These are phyloP conservation scores for Planococcus citri DNA, from an alignment of 1,140 invertebrate species.

Conservation along the genomic window DNA sequence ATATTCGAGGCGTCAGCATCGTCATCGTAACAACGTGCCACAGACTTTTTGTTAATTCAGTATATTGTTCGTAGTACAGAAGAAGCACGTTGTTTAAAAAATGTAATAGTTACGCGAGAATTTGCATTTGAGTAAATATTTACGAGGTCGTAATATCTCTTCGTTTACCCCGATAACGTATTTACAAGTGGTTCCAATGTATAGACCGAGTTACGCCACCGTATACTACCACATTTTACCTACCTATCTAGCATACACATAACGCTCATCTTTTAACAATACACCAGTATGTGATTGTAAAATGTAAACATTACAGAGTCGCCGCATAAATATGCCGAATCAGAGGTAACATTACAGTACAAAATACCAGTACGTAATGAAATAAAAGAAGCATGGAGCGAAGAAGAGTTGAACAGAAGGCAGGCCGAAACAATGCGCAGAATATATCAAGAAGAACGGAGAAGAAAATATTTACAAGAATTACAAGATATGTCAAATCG, in stretches of 20 bases:
- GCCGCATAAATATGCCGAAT: conserved; percentile 72
- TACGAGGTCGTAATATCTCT: too few species aligned
- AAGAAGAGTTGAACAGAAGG: conserved; percentile 65
- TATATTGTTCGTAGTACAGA: too few species aligned
- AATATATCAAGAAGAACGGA: conserved; percentile 73
- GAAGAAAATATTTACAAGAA: conserved; percentile 78
- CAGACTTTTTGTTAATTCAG: too few species aligned
- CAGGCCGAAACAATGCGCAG: conserved; percentile 82
- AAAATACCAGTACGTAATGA: conserved; percentile 70
- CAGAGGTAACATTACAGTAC: conserved; percentile 88
- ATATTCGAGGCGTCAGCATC: not conserved
- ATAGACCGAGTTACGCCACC: not conserved
- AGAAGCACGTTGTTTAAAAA: not conserved
- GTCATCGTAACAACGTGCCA: not conserved
- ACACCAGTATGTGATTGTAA: not conserved
- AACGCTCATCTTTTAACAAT: too few species aligned
- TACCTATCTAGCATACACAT: too few species aligned
- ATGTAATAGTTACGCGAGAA: not conserved
- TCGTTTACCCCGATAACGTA: too few species aligned
- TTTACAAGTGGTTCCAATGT: too few species aligned
- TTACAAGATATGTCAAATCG: conserved; percentile 81
- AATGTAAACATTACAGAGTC: conserved; percentile 46
- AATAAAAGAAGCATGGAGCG: conserved; percentile 59
- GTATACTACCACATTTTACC: not conserved
- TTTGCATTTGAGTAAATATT: too few species aligned